A percentile compares a stretch with the other conserved stretches of the same genome.
Evolutionary conservation across 2,797 vertebrate species (phyloP).

Genomic region (Alfaro cultratus): DNA sequence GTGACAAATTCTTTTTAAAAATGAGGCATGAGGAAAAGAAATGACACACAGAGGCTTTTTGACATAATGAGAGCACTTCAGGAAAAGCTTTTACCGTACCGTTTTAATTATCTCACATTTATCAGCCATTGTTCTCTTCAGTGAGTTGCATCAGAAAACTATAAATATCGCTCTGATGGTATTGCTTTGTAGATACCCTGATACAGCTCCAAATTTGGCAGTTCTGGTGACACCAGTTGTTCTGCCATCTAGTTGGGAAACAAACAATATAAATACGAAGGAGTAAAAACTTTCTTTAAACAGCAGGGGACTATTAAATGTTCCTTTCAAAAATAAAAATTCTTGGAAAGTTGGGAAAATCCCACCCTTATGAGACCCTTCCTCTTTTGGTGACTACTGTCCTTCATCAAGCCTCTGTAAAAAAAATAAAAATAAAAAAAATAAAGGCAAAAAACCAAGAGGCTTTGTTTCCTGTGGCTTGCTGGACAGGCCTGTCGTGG

Average conservation of each 20-base stretch:
- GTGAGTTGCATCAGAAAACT: slow-evolving; percentile 7
- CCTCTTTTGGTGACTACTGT: slow-evolving; percentile 20
- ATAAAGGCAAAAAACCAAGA: slow-evolving; percentile 16
- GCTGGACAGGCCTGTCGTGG: slow-evolving; percentile 48
- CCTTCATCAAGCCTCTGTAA: slow-evolving; percentile 45
- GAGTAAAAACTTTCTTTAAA: slow-evolving; percentile 5
- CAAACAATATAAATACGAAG: not conserved
- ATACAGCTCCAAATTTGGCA: slow-evolving; percentile 16
- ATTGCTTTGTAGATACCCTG: not conserved
- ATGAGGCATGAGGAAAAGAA: slow-evolving; percentile 8
- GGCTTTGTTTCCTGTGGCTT: slow-evolving; percentile 61
- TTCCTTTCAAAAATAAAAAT: slow-evolving; percentile 25
- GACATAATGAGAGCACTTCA: not conserved
- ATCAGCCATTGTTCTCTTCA: not conserved
- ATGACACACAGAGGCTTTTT: slow-evolving; percentile 10
- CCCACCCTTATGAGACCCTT: slow-evolving; percentile 11
- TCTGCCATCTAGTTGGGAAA: not conserved
- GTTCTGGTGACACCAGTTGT: not conserved
- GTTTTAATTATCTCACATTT: slow-evolving; percentile 5
- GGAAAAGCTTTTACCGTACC: not conserved
- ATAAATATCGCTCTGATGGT: slow-evolving; percentile 10
- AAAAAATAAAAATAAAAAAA: slow-evolving; percentile 12
- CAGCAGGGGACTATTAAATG: slow-evolving; percentile 5
- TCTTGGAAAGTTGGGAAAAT: slow-evolving; percentile 58
- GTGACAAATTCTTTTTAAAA: slow-evolving; percentile 26